Base-by-base conservation (phyloP, 1,140 invertebrate genomes). In the Apis laboriosa region DNA sequence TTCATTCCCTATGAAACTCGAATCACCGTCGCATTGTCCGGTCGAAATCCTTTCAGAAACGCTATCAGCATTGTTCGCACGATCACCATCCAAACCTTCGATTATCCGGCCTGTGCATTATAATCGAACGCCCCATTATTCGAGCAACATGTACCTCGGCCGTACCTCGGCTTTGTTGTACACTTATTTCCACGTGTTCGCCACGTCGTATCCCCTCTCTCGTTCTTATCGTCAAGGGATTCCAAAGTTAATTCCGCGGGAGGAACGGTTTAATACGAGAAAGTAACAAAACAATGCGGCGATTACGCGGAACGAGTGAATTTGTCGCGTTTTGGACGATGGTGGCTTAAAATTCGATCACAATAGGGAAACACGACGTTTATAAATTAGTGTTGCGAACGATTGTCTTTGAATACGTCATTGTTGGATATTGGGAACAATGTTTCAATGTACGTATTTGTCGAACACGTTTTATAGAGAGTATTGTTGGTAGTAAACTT, bases 61-160 rank as follows among this genome's bases (percentile, higher is more conserved):
- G n/a, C 61, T 51, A 56, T 64, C n/a, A 49, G 11, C 49, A 53
- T 53, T 80, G 67, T 55, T 79, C 68, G 58, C 77, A 21, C 60
- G 34, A 74, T 80, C 19, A 66, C 70, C 34, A 24, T 51, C 53
- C 61, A 56, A 74, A 63, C 53, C 55, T 80, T 74, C 61, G 53
- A 74, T 80, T 80, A 58, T 66, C 34, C 61, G 12, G 53, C 34
- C 13, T 34, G 43, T 21, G 66, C 19, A 71, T 80, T 75, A 75
- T 75, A 73, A 74, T 80, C 17, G 28, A 74, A 74, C 60, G 34
- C 15, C 51, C 17, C 24, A 80, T 80, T 80, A 80, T 80, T 58
- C 71, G 61, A 28, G 64, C 63, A 74, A 67, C 70, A 66, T 58
- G 51, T 80, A 58, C 60, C 71, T 9, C n/a, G 24, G 4, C 55